These are phyloP conservation scores for Cepaea hortensis DNA, from an alignment of 2,888 invertebrate genomes.

Conservation along the genomic window DNA sequence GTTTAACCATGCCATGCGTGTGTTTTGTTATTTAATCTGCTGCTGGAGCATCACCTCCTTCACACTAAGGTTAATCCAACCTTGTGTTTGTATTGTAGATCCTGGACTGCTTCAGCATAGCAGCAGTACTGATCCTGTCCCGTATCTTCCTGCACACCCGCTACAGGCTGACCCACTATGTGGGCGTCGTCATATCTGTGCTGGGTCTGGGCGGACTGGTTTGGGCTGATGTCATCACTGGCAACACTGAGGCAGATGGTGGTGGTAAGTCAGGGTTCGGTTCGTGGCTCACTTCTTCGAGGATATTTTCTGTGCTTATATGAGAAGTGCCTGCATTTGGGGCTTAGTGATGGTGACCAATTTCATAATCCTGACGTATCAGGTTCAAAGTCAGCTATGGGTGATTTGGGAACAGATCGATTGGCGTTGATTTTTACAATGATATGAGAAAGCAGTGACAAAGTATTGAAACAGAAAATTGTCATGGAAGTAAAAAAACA, in stretches of 20 bases:
- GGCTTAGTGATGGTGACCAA: background rate
- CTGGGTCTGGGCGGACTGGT: slow-evolving; percentile 89
- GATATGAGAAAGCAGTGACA: too few species aligned
- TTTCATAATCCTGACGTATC: too few species aligned
- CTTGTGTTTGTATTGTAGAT: slow-evolving; percentile 80
- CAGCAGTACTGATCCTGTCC: slow-evolving; percentile 86
- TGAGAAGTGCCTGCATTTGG: background rate
- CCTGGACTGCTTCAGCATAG: slow-evolving; percentile 89
- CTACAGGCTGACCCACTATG: slow-evolving; percentile 85
- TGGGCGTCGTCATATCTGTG: slow-evolving; percentile 87
- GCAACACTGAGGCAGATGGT: slow-evolving; percentile 61
- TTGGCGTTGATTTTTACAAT: too few species aligned
- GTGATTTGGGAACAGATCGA: too few species aligned
- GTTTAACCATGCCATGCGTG: too few species aligned
- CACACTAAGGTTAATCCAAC: background rate
- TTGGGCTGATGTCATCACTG: slow-evolving; percentile 85
- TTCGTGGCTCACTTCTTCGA: too few species aligned
- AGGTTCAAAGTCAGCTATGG: too few species aligned
- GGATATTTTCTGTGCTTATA: background rate
- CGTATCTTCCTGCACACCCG: slow-evolving; percentile 86
- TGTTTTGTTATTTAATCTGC: too few species aligned
- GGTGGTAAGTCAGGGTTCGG: background rate
- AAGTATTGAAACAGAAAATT: too few species aligned
- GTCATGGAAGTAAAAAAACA: too few species aligned
- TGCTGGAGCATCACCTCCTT: background rate